A percentile compares a stretch with the other conserved stretches of the same genome.
phyloP scores from a whole-genome alignment of 2,888 invertebrate genomes.

The Drosophila basisetae region DNA sequence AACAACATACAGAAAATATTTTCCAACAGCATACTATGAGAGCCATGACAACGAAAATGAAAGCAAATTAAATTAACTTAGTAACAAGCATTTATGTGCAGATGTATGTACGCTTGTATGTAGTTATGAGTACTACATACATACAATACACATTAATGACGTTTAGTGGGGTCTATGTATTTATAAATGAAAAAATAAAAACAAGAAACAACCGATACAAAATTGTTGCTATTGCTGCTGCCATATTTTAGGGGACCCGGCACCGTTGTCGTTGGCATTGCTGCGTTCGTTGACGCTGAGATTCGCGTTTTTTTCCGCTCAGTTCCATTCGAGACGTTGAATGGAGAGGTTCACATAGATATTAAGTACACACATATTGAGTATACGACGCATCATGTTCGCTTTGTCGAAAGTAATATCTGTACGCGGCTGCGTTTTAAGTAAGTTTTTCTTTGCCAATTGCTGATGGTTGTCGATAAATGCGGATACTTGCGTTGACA shows the following conservation, averaged over 20 bases:
- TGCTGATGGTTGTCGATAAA: background rate
- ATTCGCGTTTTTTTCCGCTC: constrained; percentile 27
- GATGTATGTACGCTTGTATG: constrained; percentile 3
- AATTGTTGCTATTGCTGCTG: constrained; percentile 3
- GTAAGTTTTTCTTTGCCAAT: constrained; percentile 28
- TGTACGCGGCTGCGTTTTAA: constrained; percentile 25
- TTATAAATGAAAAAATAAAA: constrained; percentile 50
- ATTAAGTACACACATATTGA: constrained; percentile 28
- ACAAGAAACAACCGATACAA: constrained; percentile 27
- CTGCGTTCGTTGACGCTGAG: constrained; percentile 11
- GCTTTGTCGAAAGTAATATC: constrained; percentile 52
- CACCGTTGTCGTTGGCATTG: constrained; percentile 8
- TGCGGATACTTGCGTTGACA: background rate
- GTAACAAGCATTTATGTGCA: constrained; percentile 32
- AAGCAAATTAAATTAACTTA: constrained; percentile 72
- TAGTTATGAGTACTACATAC: constrained; percentile 1
- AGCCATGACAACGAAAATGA: constrained; percentile 68
- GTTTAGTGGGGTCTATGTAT: constrained; percentile 38
- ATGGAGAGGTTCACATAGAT: constrained; percentile 27
- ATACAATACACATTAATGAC: background rate
- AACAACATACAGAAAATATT: background rate
- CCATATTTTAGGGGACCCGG: constrained; percentile 5
- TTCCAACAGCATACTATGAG: constrained; percentile 24
- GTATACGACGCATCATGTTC: constrained; percentile 49
- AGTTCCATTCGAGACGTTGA: constrained; percentile 55